Evolutionary conservation across 2,113 vertebrate genomes (phyloP), one percentile per base, ranked within the genome.

Genomic region (Bubo blakistoni): DNA sequence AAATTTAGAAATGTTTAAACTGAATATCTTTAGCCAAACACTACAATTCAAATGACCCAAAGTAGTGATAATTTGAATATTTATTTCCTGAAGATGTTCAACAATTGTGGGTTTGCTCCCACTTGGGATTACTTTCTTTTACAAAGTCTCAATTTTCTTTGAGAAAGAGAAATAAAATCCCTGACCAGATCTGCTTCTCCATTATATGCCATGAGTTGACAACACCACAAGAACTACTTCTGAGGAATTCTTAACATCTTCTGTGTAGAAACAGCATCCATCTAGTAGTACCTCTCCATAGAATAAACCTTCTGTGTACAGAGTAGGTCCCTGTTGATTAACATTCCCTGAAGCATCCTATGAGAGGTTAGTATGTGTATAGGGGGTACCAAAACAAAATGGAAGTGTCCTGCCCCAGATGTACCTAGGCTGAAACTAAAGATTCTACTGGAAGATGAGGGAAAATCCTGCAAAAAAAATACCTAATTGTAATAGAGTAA

Each of bases 311-410:
- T 67, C 38, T 63, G 10, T 6, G 11, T 55, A 57, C 38, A 66
- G 20, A 67, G 10, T 24, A 63, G 16, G 12, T 71, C 18, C 14
- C 44, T 79, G 30, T 54, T 67, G 51, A 58, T 67, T 49, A 86
- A 34, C 26, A 34, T 10, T 71, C 17, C 21, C 55, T 66, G 55
- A 85, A 52, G 42, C 40, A 81, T n/a, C 25, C 11, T 63, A 44
- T 2, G 3, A 77, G 59, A 81, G 9, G 15, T 85, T 69, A 61
- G 9, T 42, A 38, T 1, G 0, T 2, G 3, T 29, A 17, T 16
- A 58, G 42, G 19, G 16, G 15, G 62, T 67, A 49, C 24, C 1
- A 1, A 79, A 81, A 46, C 20, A 62, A 65, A 67, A 42, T 2
- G 21, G 34, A 88, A 87, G 11, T 11, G 11, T 49, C 52, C 62